Conservation (phyloP, 2,113 vertebrate genomes). For the Clarias gariepinus region DNA sequence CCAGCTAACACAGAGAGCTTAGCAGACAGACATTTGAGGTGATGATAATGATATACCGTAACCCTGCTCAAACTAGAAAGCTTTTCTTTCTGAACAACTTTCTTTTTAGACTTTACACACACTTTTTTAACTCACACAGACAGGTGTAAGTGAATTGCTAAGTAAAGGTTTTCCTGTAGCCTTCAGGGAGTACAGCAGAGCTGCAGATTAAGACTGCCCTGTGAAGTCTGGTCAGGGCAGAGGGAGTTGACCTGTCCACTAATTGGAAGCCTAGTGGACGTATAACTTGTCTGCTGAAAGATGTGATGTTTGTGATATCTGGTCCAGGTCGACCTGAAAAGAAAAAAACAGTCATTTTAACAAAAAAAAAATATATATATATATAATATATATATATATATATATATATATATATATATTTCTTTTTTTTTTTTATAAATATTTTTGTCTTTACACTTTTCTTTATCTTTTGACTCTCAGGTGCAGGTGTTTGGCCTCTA, state of each 20-base stretch:
- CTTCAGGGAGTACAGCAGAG: slow-evolving; percentile 55
- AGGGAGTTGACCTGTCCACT: slow-evolving; percentile 69
- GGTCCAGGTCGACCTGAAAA: slow-evolving; percentile 20
- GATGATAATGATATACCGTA: neutral
- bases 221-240: slow-evolving; percentile 65
- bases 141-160: slow-evolving; percentile 50
- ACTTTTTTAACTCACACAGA: slow-evolving; percentile 10
- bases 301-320: slow-evolving; percentile 32
- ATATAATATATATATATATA: too few relatives aligned
- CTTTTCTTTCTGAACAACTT: neutral
- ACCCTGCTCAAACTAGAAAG: neutral
- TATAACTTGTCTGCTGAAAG: slow-evolving; percentile 45
- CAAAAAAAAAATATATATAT: neutral
- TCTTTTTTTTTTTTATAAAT: slow-evolving; percentile 9
- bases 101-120: slow-evolving; percentile 3
- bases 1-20: neutral
- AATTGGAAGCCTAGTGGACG: slow-evolving; percentile 74
- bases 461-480: slow-evolving; percentile 68
- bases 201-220: slow-evolving; percentile 63
- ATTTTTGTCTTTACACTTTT: slow-evolving; percentile 41
- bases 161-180: slow-evolving; percentile 60
- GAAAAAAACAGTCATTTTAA: slow-evolving; percentile 12
- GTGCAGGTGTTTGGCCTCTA: slow-evolving; percentile 96
- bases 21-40: neutral
- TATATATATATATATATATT: too few relatives aligned